Conservation (phyloP, 2,888 invertebrate genomes). For the Lochmaea capreae region DNA sequence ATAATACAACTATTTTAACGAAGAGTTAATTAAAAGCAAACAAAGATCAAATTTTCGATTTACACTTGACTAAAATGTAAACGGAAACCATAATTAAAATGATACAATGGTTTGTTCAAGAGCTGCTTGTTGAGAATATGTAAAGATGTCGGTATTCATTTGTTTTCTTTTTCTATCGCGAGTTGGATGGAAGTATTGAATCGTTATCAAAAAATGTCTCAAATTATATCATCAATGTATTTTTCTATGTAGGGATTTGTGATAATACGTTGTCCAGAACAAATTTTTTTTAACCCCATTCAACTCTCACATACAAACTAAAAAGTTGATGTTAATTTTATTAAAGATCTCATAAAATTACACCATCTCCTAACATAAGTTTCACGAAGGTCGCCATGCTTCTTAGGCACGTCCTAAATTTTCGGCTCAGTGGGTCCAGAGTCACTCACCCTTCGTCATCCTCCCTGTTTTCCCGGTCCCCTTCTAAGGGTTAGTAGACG, state of each 20-base stretch:
- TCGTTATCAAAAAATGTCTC: no score
- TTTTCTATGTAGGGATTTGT: no score
- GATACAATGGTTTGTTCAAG: slow-evolving; percentile 26
- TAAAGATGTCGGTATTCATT: background rate
- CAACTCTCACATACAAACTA: no score
- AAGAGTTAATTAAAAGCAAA: slow-evolving; percentile 38
- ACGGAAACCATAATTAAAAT: slow-evolving; percentile 35
- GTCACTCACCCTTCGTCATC: slow-evolving; percentile 20
- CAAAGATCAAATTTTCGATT: slow-evolving; percentile 40
- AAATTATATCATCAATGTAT: no score
- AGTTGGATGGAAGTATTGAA: no score
- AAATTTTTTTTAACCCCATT: no score
- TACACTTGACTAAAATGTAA: slow-evolving; percentile 38
- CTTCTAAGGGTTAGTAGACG: slow-evolving; percentile 17
- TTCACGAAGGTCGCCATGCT: slow-evolving; percentile 9
- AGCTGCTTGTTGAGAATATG: slow-evolving; percentile 1
- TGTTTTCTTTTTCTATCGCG: background rate
- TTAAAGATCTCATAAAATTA: background rate
- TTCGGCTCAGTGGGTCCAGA: slow-evolving; percentile 16
- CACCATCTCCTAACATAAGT: slow-evolving; percentile 10
- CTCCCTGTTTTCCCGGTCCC: slow-evolving; percentile 1
- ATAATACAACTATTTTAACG: slow-evolving; percentile 33
- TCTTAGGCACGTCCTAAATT: slow-evolving; percentile 25
- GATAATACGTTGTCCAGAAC: no score
- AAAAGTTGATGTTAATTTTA: background rate